Evolutionary conservation across 1,140 invertebrate species (phyloP).

Genomic region (Pachyrhynchus sulphureomaculatus): DNA sequence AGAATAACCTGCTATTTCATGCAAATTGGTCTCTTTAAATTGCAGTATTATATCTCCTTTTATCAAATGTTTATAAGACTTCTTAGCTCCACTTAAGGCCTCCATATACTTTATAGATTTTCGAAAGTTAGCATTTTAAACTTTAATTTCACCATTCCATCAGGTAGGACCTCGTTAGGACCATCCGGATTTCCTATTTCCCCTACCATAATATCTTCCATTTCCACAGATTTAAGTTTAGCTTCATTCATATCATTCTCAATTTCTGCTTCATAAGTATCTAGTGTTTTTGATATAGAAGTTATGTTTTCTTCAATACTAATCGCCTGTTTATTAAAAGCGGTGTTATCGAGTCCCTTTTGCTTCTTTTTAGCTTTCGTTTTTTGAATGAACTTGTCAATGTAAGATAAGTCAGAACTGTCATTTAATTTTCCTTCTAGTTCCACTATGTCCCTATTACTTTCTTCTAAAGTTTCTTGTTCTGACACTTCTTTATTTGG

Average conservation of each 20-base stretch:
- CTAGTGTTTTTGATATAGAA: constrained; percentile 37
- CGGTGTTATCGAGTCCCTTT: constrained; percentile 33
- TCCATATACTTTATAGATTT: constrained; percentile 30
- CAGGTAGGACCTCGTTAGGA: constrained; percentile 36
- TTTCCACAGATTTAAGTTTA: constrained; percentile 32
- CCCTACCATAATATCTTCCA: constrained; percentile 38
- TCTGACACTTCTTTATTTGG: constrained; percentile 35
- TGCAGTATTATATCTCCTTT: constrained; percentile 43
- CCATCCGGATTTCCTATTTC: constrained; percentile 38
- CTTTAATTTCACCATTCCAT: constrained; percentile 39
- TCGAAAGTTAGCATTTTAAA: constrained; percentile 42
- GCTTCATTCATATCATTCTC: constrained; percentile 48
- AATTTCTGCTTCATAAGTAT: constrained; percentile 43
- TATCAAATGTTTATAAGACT: constrained; percentile 45
- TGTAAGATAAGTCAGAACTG: constrained; percentile 15
- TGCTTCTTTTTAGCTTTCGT: constrained; percentile 22
- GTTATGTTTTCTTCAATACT: constrained; percentile 39
- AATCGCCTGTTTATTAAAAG: constrained; percentile 35
- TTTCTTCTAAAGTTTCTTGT: constrained; percentile 19
- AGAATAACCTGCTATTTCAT: constrained; percentile 44
- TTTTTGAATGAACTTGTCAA: constrained; percentile 19
- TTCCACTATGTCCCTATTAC: constrained; percentile 38
- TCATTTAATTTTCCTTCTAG: constrained; percentile 31
- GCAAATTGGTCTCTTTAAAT: constrained; percentile 45
- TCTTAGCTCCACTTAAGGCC: constrained; percentile 30